Conservation (phyloP, 30 jellyfish, hydroid and myxozoan species). For the Hydractinia echinata region DNA sequence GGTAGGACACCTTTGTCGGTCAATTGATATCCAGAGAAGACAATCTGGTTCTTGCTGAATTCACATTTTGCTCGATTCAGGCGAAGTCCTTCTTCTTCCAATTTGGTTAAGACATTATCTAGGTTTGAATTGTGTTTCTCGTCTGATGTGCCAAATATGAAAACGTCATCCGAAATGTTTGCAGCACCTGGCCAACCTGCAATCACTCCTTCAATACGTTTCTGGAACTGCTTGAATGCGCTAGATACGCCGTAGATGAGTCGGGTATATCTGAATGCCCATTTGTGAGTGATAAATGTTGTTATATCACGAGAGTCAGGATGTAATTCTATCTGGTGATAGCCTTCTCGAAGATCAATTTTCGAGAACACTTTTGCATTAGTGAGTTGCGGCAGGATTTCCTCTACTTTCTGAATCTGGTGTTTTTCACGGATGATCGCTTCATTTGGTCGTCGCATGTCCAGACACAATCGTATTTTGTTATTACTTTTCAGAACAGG, state of each 20-base stretch:
- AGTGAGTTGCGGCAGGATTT: slow-evolving; percentile 23
- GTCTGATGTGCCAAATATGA: neutral
- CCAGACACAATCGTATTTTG: neutral
- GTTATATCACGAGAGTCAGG: slow-evolving; percentile 27
- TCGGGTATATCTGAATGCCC: slow-evolving; percentile 37
- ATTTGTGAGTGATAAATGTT: slow-evolving; percentile 43
- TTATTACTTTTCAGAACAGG: neutral
- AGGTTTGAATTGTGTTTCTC: no score
- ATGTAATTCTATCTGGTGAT: slow-evolving; percentile 38
- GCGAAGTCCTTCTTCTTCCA: no score
- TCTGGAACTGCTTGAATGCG: slow-evolving; percentile 41
- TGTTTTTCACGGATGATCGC: slow-evolving; percentile 12
- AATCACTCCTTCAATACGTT: slow-evolving; percentile 10
- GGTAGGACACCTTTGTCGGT: slow-evolving; percentile 5
- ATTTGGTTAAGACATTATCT: no score
- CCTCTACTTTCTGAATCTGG: slow-evolving; percentile 37
- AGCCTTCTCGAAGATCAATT: slow-evolving; percentile 24
- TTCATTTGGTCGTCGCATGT: neutral
- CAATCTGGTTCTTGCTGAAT: no score
- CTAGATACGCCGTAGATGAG: slow-evolving; percentile 19
- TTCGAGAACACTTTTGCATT: slow-evolving; percentile 35
- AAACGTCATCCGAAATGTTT: slow-evolving; percentile 32
- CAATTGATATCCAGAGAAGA: neutral
- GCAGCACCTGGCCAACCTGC: slow-evolving; percentile 26
- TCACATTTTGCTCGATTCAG: no score